Percentiles rank a stretch among this genome's conserved stretches.
Conservation (phyloP, 2,888 invertebrate genomes). For the Microctonus aethiopoides region DNA sequence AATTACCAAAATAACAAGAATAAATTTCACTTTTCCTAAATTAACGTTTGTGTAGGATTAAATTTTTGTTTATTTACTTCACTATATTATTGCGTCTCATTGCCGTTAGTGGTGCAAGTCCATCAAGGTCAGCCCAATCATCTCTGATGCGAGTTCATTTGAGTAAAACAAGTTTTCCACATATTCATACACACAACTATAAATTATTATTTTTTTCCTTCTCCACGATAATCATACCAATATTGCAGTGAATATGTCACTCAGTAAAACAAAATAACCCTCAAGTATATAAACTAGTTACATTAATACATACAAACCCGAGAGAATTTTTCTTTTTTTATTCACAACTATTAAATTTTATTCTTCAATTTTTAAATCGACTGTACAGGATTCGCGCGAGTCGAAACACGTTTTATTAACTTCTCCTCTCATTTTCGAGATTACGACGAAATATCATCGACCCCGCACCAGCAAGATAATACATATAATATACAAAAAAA, state of each 20-base stretch:
- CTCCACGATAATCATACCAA: neutral
- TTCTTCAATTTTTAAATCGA: slow-evolving; percentile 46
- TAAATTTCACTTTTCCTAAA: too few species aligned
- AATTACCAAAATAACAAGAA: too few species aligned
- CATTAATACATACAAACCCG: neutral
- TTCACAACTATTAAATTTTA: neutral
- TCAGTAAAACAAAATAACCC: slow-evolving; percentile 21
- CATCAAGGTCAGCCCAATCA: slow-evolving; percentile 57
- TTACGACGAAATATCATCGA: slow-evolving; percentile 14
- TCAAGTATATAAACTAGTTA: too few species aligned
- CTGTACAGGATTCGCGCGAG: slow-evolving; percentile 55
- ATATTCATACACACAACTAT: slow-evolving; percentile 9
- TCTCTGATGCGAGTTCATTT: slow-evolving; percentile 48
- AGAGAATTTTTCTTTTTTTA: slow-evolving; percentile 1
- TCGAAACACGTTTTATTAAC: slow-evolving; percentile 55
- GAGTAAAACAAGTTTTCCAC: slow-evolving; percentile 51
- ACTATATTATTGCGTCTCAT: neutral
- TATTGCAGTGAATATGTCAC: slow-evolving; percentile 8
- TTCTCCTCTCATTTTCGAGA: slow-evolving; percentile 35
- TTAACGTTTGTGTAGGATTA: too few species aligned
- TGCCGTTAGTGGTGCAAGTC: slow-evolving; percentile 41
- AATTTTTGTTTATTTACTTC: too few species aligned
- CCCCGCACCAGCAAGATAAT: neutral
- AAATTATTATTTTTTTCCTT: slow-evolving; percentile 26
- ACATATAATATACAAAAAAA: neutral